Base-by-base conservation (phyloP, 2,797 vertebrate species). In the Centropyge bicolor region DNA sequence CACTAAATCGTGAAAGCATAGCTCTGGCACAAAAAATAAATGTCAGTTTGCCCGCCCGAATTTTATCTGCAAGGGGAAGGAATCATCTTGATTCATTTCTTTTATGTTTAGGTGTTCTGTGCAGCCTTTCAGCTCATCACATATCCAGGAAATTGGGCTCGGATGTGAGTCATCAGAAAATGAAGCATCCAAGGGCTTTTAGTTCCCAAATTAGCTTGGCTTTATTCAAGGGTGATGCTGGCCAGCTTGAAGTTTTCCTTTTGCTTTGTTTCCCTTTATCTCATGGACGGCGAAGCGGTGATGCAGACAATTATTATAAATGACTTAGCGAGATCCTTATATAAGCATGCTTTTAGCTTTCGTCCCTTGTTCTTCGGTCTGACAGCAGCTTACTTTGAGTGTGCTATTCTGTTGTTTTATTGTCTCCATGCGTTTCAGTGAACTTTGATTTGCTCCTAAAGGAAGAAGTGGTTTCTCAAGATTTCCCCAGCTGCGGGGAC, bases 321-420 rank as follows among this genome's bases (percentile, higher is more conserved):
- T 64, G 73, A 80, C 73, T 67, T 56, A 1, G 60, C 73, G 57
- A 77, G 22, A 68, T 84, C 61, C 52, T 80, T 83, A 83, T 85
- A 84, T 85, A 82, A 86, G 72, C 68, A 76, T 16, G 54, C 85
- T 80, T 81, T 88, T 77, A 78, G 83, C 82, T 57, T 54, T n/a
- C 3, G 4, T 76, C 36, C 68, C 40, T 74, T 74, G 63, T 72
- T 79, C 65, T 67, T 24, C 17, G 11, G 13, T 48, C 51, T 81
- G 86, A 86, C 84, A 74, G 70, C 52, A 2, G 62, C 79, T 60
- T 68, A 45, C 60, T 81, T 72, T 71, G 52, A 83, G 36, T 31
- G 54, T 24, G 69, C 68, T 59, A 0, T 59, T 85, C 31, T 68
- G 69, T 78, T 83, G 74, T 81, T 74, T 73, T 71, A 36, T 72